Evolutionary conservation across 1,140 invertebrate species (phyloP).

Genomic region (Atopsyche davidsoni): DNA sequence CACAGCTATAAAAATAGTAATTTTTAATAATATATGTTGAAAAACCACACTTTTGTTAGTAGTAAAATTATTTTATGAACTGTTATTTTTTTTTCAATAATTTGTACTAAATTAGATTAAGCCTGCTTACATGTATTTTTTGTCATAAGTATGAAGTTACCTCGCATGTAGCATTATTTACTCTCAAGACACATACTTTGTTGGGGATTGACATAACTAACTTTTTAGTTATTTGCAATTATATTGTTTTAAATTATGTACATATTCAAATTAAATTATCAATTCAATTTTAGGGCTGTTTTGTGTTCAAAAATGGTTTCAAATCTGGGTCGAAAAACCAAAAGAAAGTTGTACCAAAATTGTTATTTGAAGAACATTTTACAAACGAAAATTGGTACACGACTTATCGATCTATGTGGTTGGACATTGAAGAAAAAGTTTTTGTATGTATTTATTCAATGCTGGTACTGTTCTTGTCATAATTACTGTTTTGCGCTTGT

Average conservation of each 20-base stretch:
- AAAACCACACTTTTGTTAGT: neutral
- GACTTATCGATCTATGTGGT: slow-evolving; percentile 17
- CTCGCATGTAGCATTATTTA: too few species aligned
- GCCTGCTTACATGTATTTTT: neutral
- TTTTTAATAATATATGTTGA: neutral
- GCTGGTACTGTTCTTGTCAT: neutral
- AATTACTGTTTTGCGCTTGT: neutral
- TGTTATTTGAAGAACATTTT: slow-evolving; percentile 22
- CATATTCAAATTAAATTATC: neutral
- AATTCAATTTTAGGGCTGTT: slow-evolving; percentile 20
- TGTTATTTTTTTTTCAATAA: neutral
- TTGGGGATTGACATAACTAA: too few species aligned
- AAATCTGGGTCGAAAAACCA: slow-evolving; percentile 6
- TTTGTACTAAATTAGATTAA: neutral
- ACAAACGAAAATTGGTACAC: slow-evolving; percentile 18
- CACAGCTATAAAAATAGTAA: neutral
- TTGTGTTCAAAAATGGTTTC: slow-evolving; percentile 26
- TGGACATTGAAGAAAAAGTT: slow-evolving; percentile 19
- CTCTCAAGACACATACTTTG: too few species aligned
- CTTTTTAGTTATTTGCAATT: neutral
- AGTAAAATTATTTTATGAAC: neutral
- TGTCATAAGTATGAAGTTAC: neutral
- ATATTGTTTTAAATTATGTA: neutral
- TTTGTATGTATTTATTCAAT: slow-evolving; percentile 11
- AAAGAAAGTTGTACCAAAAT: slow-evolving; percentile 1